phyloP scores from a whole-genome alignment of 2,113 vertebrate genomes.

The Melanostigma gelatinosum region DNA sequence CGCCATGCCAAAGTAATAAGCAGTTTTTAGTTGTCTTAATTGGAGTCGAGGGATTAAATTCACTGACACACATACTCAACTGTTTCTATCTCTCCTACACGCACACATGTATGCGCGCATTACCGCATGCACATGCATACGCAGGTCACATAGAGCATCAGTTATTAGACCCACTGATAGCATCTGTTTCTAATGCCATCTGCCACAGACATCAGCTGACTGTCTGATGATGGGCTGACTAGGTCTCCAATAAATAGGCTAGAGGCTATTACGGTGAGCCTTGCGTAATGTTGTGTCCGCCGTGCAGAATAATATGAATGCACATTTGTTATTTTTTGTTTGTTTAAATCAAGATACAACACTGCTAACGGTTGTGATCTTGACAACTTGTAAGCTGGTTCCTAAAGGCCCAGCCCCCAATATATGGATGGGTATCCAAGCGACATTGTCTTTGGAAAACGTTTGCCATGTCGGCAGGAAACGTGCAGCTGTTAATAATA shows the following conservation, averaged over 20 bases:
- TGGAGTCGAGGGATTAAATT: conserved; percentile 8
- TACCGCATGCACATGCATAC: conserved; percentile 19
- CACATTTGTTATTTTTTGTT: conserved; percentile 1
- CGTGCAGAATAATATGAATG: background rate
- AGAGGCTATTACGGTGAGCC: background rate
- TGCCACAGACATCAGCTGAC: conserved; percentile 53
- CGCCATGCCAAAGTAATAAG: background rate
- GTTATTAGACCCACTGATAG: conserved; percentile 67
- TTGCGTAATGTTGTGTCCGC: conserved; percentile 4
- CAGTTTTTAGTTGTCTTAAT: conserved; percentile 3
- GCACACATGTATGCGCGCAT: conserved; percentile 1
- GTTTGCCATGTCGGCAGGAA: background rate
- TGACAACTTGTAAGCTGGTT: background rate
- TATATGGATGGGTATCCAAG: background rate
- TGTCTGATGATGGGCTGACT: conserved; percentile 11
- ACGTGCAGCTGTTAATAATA: background rate
- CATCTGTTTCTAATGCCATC: conserved; percentile 72
- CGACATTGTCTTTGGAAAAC: background rate
- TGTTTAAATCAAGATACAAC: background rate
- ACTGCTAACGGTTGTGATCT: background rate
- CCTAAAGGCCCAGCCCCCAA: background rate
- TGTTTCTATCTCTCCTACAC: background rate
- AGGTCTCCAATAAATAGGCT: conserved; percentile 11
- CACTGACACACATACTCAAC: background rate
- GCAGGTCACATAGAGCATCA: conserved; percentile 52